Evolutionary conservation across 2,797 vertebrate species (phyloP).

Genomic region (Hyperoplus lanceolatus): DNA sequence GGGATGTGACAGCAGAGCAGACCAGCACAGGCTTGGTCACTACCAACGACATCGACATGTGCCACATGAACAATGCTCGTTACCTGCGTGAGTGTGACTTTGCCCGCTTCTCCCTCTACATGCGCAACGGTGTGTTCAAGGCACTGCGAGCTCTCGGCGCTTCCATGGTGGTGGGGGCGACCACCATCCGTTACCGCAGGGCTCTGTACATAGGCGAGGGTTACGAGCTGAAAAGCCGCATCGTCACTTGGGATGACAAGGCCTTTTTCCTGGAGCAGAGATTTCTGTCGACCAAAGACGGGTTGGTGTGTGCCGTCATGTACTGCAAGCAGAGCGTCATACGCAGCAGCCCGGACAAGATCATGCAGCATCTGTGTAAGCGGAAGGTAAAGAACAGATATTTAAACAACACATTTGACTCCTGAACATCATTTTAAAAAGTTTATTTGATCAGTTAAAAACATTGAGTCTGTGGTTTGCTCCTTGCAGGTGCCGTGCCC

Average conservation of each 20-base stretch:
- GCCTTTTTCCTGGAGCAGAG: constrained; percentile 92
- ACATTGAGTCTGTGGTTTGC: neutral
- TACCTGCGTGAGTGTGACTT: constrained; percentile 94
- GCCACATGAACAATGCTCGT: constrained; percentile 95
- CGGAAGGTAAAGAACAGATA: constrained; percentile 82
- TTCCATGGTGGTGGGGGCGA: constrained; percentile 87
- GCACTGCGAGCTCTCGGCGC: constrained; percentile 82
- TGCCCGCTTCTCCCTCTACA: constrained; percentile 87
- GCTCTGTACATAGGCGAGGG: constrained; percentile 86
- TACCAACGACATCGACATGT: constrained; percentile 88
- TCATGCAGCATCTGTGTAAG: constrained; percentile 89
- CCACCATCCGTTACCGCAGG: constrained; percentile 90
- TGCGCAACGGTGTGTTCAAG: constrained; percentile 88
- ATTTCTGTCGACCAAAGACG: constrained; percentile 89
- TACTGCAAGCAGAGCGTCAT: constrained; percentile 88
- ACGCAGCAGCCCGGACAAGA: constrained; percentile 85
- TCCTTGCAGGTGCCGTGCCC: constrained; percentile 89
- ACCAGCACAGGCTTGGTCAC: constrained; percentile 81
- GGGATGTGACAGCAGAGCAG: constrained; percentile 89
- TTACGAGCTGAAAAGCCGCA: constrained; percentile 89
- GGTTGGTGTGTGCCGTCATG: constrained; percentile 88
- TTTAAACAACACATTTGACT: neutral
- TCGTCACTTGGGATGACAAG: constrained; percentile 92
- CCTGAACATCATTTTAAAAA: neutral
- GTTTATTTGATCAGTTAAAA: neutral